phyloP scores from a whole-genome alignment of 2,888 invertebrate genomes.

The Abscondita cerata region DNA sequence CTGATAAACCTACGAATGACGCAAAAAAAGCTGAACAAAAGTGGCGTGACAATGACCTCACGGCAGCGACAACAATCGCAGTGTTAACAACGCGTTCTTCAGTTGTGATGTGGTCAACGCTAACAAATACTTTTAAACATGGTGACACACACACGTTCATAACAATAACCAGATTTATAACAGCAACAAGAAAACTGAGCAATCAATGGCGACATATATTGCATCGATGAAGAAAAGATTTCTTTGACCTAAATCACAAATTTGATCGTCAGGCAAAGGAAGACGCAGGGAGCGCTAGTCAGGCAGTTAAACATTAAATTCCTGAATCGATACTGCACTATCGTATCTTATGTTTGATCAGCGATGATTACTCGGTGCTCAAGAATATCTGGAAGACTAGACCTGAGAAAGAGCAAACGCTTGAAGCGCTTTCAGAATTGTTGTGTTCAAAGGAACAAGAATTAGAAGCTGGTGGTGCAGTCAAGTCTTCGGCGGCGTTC shows the following conservation, averaged over 20 bases:
- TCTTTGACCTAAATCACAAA: neutral
- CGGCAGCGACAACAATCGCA: slow-evolving; percentile 1
- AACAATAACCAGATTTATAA: neutral
- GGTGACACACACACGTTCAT: neutral
- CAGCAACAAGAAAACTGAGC: neutral
- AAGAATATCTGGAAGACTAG: neutral
- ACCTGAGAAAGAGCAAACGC: neutral
- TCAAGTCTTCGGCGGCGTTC: neutral
- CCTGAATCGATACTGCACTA: neutral
- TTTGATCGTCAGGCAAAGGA: neutral
- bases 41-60: neutral
- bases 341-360: neutral
- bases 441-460: slow-evolving; percentile 1
- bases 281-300: too few relatives aligned
- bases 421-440: neutral
- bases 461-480: slow-evolving; percentile 2
- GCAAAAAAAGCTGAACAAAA: too few relatives aligned
- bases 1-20: neutral
- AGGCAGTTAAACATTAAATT: too few relatives aligned
- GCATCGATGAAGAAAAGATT: slow-evolving; percentile 6
- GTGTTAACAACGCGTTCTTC: neutral
- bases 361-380: slow-evolving; percentile 1
- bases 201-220: slow-evolving; percentile 1
- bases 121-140: neutral
- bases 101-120: slow-evolving; percentile 1